A percentile compares a stretch with the other conserved stretches of the same genome.
Conservation (phyloP, 2,797 vertebrate species). For the Etheostoma perlongum region DNA sequence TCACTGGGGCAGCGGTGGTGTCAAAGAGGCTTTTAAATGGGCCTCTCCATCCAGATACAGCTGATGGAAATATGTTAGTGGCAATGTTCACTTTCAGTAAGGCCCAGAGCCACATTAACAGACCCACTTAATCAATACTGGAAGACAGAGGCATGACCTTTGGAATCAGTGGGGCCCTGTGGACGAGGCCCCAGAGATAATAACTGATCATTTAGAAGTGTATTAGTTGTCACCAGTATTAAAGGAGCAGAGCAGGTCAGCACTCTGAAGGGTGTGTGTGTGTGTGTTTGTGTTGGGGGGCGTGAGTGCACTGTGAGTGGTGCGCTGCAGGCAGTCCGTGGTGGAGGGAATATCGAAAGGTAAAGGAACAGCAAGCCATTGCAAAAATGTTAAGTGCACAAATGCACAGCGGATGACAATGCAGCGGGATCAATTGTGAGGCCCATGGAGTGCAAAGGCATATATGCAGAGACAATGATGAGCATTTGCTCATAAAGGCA, state of each 20-base stretch:
- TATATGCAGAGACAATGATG: conserved; percentile 34
- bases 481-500: conserved; percentile 7
- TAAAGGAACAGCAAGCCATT: conserved; percentile 54
- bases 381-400: conserved; percentile 70
- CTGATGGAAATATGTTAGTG: conserved; percentile 61
- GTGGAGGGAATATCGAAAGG: conserved; percentile 59
- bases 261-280: conserved; percentile 45
- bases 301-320: conserved; percentile 34
- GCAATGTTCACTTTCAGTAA: conserved; percentile 76
- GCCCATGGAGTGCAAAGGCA: conserved; percentile 32
- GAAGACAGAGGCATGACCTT: conserved; percentile 84
- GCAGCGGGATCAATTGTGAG: conserved; percentile 52
- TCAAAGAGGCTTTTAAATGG: conserved; percentile 75
- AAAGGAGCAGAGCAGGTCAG: conserved; percentile 78
- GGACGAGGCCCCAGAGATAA: conserved; percentile 82
- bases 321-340: conserved; percentile 43
- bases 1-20: conserved; percentile 48
- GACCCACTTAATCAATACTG: conserved; percentile 77
- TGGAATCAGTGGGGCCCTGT: conserved; percentile 79
- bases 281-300: background rate
- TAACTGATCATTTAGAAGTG: conserved; percentile 84
- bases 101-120: conserved; percentile 73
- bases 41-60: conserved; percentile 37
- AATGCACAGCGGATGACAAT: conserved; percentile 57
- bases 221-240: conserved; percentile 83